Base-by-base conservation (phyloP, 1,140 invertebrate genomes). In the Camponotus vicinus region DNA sequence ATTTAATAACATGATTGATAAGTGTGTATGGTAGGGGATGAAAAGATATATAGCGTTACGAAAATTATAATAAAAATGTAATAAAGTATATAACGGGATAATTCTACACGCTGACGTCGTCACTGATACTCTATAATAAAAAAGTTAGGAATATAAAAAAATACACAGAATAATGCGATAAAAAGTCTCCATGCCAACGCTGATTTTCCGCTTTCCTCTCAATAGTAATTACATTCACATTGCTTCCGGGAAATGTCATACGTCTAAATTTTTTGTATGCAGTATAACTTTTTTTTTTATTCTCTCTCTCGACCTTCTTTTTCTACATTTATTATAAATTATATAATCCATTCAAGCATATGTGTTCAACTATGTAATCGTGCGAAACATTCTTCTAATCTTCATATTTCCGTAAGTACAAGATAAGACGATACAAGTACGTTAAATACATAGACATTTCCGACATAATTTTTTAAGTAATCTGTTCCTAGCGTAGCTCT, bases 161-260 rank as follows among this genome's bases (percentile, higher is more conserved):
- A 64, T 42, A 49, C 40, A 34, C 52, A 80, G 21, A 66, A 66
- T 45, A 40, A 78, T 0, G n/a, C 7, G 21, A 85, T 37, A 37
- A 78, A 49, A 37, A 11, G 67, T 85, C 37, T 80, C 76, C 76
- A 85, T 82, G 76, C 76, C 83, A 85, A 85, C 83, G 63, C 75
- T 80, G 37, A 80, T 85, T 52, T 37, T 79, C 27, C 45, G 15
- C 75, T 85, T 45, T 80, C 64, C 34, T 57, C 57, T 34, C 69
- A 2, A 37, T 34, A 27, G 27, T 34, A 13, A 71, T 82, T 18
- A 61, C 37, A 52, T 59, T 21, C 11, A 83, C 27, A 83, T 83
- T 75, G 79, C 40, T n/a, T 27, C 69, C 55, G 37, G 15, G 27
- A 70, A 49, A n/a, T 37, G 40, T 3, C 45, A 49, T 32, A 73